Conservation (phyloP, 2,888 invertebrate species). For the Drosophila neotestacea region DNA sequence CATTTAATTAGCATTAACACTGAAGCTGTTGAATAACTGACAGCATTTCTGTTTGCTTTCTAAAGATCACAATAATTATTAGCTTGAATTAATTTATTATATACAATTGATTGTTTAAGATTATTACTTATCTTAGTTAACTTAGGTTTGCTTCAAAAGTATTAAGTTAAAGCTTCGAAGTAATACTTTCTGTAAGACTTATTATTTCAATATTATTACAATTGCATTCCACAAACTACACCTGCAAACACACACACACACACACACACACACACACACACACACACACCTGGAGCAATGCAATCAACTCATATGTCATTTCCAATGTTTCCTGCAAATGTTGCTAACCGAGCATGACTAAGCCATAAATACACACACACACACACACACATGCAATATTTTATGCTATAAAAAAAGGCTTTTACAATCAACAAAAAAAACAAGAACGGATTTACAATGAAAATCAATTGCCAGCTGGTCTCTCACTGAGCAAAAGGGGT, state of each 20-base stretch:
- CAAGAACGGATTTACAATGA: constrained; percentile 53
- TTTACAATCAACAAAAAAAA: constrained; percentile 36
- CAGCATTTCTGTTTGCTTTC: too few relatives aligned
- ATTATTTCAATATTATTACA: constrained; percentile 46
- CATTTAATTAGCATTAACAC: too few relatives aligned
- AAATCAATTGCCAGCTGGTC: constrained; percentile 66
- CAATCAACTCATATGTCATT: constrained; percentile 59
- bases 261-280: neutral
- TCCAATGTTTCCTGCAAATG: constrained; percentile 43
- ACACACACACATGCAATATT: constrained; percentile 35
- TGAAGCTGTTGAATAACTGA: too few relatives aligned
- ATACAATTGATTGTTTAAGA: too few relatives aligned
- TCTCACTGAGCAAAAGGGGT: constrained; percentile 34
- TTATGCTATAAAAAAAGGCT: constrained; percentile 38
- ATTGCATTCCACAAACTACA: constrained; percentile 40
- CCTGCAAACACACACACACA: constrained; percentile 1
- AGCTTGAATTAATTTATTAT: too few relatives aligned
- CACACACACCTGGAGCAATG: constrained; percentile 31
- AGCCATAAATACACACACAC: constrained; percentile 53
- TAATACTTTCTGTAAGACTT: neutral
- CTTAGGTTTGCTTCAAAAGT: too few relatives aligned
- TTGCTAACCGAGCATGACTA: constrained; percentile 64
- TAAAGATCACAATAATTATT: too few relatives aligned
- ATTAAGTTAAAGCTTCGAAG: too few relatives aligned
- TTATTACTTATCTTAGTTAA: too few relatives aligned